A percentile compares a stretch with the other conserved stretches of the same genome.
Conservation (phyloP, 2,797 vertebrate species). For the Enteromius unitaeniatus region DNA sequence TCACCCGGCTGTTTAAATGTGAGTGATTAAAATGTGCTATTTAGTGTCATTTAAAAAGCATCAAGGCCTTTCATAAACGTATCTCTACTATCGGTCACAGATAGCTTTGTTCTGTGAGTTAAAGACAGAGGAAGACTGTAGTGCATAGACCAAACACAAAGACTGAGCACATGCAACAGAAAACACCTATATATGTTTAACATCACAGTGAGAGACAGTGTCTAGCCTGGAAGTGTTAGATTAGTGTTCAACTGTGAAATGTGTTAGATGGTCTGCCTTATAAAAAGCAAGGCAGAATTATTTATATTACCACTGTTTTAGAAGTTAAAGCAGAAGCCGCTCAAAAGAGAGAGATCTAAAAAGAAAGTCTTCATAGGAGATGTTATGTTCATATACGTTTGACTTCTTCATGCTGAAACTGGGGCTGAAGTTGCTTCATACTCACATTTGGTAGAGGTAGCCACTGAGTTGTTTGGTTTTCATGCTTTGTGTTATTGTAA, state of each 20-base stretch:
- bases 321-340: slow-evolving; percentile 40
- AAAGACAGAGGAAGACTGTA: slow-evolving; percentile 35
- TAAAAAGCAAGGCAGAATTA: neutral
- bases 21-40: neutral
- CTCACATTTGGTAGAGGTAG: slow-evolving; percentile 99
- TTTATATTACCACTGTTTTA: neutral
- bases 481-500: slow-evolving; percentile 99
- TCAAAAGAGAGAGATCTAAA: slow-evolving; percentile 15
- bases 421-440: slow-evolving; percentile 76
- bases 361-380: neutral
- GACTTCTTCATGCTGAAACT: slow-evolving; percentile 53
- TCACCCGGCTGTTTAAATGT: neutral
- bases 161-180: slow-evolving; percentile 68
- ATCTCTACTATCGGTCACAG: slow-evolving; percentile 22
- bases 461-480: slow-evolving; percentile 95
- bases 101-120: slow-evolving; percentile 45
- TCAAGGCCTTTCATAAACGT: neutral
- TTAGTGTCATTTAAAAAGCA: slow-evolving; percentile 1
- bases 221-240: slow-evolving; percentile 46
- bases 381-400: slow-evolving; percentile 14
- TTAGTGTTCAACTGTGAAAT: slow-evolving; percentile 56
- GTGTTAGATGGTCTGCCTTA: slow-evolving; percentile 36
- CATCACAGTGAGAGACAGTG: slow-evolving; percentile 58
- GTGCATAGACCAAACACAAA: slow-evolving; percentile 62
- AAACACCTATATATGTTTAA: slow-evolving; percentile 71